Conservation (phyloP, 2,888 invertebrate species). For the Cepaea hortensis region DNA sequence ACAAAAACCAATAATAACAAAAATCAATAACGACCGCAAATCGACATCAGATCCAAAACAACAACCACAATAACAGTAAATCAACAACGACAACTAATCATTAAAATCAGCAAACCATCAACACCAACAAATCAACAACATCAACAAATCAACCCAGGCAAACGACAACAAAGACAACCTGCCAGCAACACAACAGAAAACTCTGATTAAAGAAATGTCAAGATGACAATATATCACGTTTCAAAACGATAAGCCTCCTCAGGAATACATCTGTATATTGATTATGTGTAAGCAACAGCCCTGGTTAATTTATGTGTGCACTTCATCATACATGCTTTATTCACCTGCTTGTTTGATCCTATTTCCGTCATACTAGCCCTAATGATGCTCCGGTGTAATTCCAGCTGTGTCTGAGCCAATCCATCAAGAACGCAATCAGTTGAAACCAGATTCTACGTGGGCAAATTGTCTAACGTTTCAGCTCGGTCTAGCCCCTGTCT, state of each 20-base stretch:
- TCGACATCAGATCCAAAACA: too few relatives aligned
- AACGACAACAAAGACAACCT: too few relatives aligned
- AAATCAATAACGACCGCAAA: too few relatives aligned
- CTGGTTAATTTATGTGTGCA: slow-evolving; percentile 4
- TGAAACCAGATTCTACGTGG: slow-evolving; percentile 1
- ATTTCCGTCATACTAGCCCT: neutral
- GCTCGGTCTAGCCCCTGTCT: neutral
- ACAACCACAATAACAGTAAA: too few relatives aligned
- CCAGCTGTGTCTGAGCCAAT: slow-evolving; percentile 26
- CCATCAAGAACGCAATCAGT: slow-evolving; percentile 26
- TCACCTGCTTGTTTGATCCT: slow-evolving; percentile 33
- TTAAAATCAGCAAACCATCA: too few relatives aligned
- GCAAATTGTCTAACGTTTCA: neutral
- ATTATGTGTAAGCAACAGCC: neutral
- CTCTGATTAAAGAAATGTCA: too few relatives aligned
- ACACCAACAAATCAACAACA: too few relatives aligned
- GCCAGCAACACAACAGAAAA: too few relatives aligned
- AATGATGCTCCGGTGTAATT: slow-evolving; percentile 22
- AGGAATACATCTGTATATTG: slow-evolving; percentile 20
- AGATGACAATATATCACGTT: too few relatives aligned
- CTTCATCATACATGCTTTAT: slow-evolving; percentile 18
- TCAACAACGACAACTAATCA: too few relatives aligned
- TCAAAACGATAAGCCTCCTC: neutral
- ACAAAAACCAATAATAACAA: too few relatives aligned
- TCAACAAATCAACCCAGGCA: too few relatives aligned